Conservation (phyloP, 2,797 vertebrate species). For the Labeo calbasu region DNA sequence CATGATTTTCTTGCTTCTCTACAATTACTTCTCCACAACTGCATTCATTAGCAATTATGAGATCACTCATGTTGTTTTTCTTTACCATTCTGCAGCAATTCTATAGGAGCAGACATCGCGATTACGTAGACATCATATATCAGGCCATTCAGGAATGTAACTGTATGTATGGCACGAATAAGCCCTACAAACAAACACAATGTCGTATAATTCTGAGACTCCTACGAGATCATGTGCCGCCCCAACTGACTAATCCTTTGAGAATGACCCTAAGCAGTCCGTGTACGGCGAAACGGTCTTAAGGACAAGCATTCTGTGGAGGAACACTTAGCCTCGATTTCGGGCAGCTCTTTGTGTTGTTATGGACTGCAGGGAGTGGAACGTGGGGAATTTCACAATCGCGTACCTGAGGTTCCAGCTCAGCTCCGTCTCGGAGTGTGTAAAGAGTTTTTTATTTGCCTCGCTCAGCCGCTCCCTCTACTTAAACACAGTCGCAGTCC, state of each 20-base stretch:
- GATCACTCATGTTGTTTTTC: background rate
- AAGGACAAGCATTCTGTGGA: slow-evolving; percentile 35
- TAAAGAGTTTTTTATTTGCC: slow-evolving; percentile 84
- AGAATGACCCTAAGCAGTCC: slow-evolving; percentile 45
- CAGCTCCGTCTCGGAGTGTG: slow-evolving; percentile 73
- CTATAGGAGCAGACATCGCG: background rate
- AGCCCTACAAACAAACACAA: slow-evolving; percentile 40
- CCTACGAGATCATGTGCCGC: slow-evolving; percentile 31
- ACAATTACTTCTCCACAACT: background rate
- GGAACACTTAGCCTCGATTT: slow-evolving; percentile 59
- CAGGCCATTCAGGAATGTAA: background rate
- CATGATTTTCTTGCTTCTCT: background rate
- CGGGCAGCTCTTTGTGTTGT: slow-evolving; percentile 59
- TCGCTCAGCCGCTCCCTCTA: slow-evolving; percentile 82
- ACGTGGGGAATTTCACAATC: slow-evolving; percentile 81
- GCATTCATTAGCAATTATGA: background rate
- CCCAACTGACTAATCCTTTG: slow-evolving; percentile 45
- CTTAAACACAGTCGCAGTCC: slow-evolving; percentile 78
- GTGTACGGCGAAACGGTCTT: slow-evolving; percentile 29
- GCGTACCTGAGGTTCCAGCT: slow-evolving; percentile 79
- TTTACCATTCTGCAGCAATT: background rate
- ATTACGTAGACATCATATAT: slow-evolving; percentile 5
- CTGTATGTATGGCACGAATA: slow-evolving; percentile 21
- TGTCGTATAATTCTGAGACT: slow-evolving; percentile 19
- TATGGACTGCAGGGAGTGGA: slow-evolving; percentile 44